phyloP scores from a whole-genome alignment of 1,140 invertebrate genomes.

The Neocloeon triangulifer region DNA sequence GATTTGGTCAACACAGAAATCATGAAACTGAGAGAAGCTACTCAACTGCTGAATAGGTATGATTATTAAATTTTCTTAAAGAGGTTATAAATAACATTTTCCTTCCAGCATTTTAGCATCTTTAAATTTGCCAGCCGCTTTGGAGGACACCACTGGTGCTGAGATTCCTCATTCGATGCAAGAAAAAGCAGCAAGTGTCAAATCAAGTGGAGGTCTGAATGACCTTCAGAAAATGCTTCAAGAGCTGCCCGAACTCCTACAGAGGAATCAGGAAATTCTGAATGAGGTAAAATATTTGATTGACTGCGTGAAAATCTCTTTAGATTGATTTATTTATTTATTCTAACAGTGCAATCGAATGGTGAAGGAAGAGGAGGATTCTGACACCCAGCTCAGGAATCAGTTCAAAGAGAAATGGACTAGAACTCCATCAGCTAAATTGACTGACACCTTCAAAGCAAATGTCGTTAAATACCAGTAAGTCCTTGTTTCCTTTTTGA shows the following conservation, averaged over 20 bases:
- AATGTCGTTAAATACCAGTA: conserved; percentile 78
- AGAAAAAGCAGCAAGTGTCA: conserved; percentile 59
- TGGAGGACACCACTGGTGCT: conserved; percentile 62
- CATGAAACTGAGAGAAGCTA: conserved; percentile 65
- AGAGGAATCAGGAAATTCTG: conserved; percentile 86
- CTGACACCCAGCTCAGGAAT: conserved; percentile 62
- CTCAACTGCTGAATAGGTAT: conserved; percentile 72
- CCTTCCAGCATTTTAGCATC: conserved; percentile 58
- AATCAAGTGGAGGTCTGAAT: conserved; percentile 21
- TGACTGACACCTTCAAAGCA: conserved; percentile 69
- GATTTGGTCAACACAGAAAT: conserved; percentile 50
- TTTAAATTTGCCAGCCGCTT: conserved; percentile 89
- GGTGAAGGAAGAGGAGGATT: conserved; percentile 75
- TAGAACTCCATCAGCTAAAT: conserved; percentile 60
- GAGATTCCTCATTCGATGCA: conserved; percentile 69
- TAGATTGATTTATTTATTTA: too few relatives aligned
- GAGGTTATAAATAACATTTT: conserved; percentile 3
- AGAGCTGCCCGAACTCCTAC: conserved; percentile 76
- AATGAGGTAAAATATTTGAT: conserved; percentile 53
- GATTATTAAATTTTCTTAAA: too few relatives aligned
- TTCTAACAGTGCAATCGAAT: conserved; percentile 53
- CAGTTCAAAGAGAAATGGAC: conserved; percentile 89
- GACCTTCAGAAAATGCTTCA: conserved; percentile 28
- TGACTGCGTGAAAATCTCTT: conserved; percentile 1
- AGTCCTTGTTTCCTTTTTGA: background rate